Conservation (phyloP, 2,888 invertebrate species). For the Colletes collaris region DNA sequence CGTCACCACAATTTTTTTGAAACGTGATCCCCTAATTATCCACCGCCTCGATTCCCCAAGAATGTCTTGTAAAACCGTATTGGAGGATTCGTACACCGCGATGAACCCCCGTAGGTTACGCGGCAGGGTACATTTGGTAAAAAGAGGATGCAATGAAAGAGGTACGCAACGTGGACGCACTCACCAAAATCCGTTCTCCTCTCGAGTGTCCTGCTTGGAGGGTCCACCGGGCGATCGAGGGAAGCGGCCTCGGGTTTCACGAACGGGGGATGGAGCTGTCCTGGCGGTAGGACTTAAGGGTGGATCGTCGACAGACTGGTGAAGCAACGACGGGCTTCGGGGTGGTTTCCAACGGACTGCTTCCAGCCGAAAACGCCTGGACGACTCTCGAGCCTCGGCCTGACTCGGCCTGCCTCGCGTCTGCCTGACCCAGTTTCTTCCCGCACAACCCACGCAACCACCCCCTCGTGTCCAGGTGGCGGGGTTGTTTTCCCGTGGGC, state of each 20-base stretch:
- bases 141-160: background rate
- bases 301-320: constrained; percentile 61
- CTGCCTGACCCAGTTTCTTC: constrained; percentile 78
- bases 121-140: background rate
- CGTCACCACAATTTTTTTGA: too few species aligned
- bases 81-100: too few species aligned
- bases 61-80: too few species aligned
- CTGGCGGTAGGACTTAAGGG: constrained; percentile 43
- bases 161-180: background rate
- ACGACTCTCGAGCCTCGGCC: constrained; percentile 72
- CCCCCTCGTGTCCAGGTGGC: constrained; percentile 48
- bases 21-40: too few species aligned
- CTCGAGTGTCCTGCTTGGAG: background rate
- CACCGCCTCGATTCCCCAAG: too few species aligned
- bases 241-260: constrained; percentile 10
- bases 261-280: constrained; percentile 37
- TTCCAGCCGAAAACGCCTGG: constrained; percentile 72
- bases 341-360: constrained; percentile 81
- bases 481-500: constrained; percentile 71
- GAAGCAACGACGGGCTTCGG: constrained; percentile 74
- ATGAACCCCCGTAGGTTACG: too few species aligned
- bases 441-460: constrained; percentile 64
- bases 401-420: constrained; percentile 72
- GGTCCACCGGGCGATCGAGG: constrained; percentile 8
- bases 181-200: constrained; percentile 40